Base-by-base conservation (phyloP, 2,113 vertebrate genomes). In the Egretta garzetta region DNA sequence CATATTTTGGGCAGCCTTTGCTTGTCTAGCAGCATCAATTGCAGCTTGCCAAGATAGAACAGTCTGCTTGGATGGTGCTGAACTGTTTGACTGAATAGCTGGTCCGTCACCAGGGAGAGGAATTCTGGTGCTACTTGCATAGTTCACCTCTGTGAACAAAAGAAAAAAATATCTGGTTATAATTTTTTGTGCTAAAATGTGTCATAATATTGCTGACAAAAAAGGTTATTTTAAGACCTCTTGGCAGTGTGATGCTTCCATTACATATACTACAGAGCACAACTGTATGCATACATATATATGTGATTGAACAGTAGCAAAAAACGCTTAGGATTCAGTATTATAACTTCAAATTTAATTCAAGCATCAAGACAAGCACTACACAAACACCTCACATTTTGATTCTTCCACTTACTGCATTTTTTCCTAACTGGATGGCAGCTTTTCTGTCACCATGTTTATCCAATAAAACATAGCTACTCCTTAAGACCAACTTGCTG, bases 1-100 rank as follows among this genome's bases (percentile, higher is more conserved):
- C 99, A 99, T 99, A 97, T 98, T 99, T 96, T 98, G 98, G 98
- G 97, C 98, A 98, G 99, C 98, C 99, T 99, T 99, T 98, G 99
- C 99, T 99, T 99, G 99, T 98, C 99, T 98, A 98, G 99, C 99
- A 98, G 99, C 99, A 98, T 99, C 99, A 85, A 99, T 99, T 87
- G 99, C 99, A 67, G 99, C 99, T 99, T 99, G 99, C 99, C 99
- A 99, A 98, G 98, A 98, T 93, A 99, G 98, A 98, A 98, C 98
- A 79, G 97, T 98, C 97, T 98, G 98, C 98, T 99, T 99, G 90
- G 98, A 98, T 93, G 97, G 98, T 97, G 97, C 98, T 98, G 98
- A 98, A 98, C 92, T 97, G 97, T 99, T 99, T 97, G 99, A 99
- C 98, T 99, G 98, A 98, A 98, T 97, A 98, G 98, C 98, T 98